Evolutionary conservation across 1,140 invertebrate genomes (phyloP), one percentile per base, ranked within the genome.

Genomic region (Zaprionus capensis): DNA sequence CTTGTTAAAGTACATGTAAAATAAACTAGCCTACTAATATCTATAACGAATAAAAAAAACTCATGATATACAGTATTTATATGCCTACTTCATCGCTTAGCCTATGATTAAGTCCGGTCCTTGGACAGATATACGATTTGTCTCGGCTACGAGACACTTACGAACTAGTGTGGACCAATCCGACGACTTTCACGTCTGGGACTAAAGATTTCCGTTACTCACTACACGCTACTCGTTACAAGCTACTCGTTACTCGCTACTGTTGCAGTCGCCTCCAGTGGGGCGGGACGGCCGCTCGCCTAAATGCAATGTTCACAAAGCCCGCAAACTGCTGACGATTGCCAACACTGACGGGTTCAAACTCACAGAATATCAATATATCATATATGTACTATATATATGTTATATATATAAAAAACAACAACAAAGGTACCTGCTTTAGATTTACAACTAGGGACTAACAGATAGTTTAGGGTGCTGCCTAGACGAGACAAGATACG

Each of bases 291-390:
- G 49, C 62, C 36, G 53, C 62, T 61, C 20, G 56, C 61, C 65
- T 78, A 87, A 87, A 90, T 88, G 85, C 80, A 81, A 76, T 77
- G 68, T 68, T 69, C 51, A 63, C 58, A 71, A 59, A 49, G 67
- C 24, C 61, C 51, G 49, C 17, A 28, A 15, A n/a, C 20, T 17
- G 31, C 51, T 36, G 59, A 49, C 57, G 24, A 34, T 71, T 62
- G 70, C 69, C 68, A 65, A 75, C 64, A 67, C 80, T 84, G 77
- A 44, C 55, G 57, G 65, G 17, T 51, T 34, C 49, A 53, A 46
- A 20, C n/a, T 46, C 41, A 46, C 41, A 46, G 41, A 17, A 46
- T 2, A 46, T 46, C 4, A 46, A 46, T 9, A 51, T 71, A 61
- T 51, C 34, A 34, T 11, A 63, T 61, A 17, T 41, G 20, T 24